Conservation (phyloP, 1,140 invertebrate species). For the Diachasmimorpha longicaudata region DNA sequence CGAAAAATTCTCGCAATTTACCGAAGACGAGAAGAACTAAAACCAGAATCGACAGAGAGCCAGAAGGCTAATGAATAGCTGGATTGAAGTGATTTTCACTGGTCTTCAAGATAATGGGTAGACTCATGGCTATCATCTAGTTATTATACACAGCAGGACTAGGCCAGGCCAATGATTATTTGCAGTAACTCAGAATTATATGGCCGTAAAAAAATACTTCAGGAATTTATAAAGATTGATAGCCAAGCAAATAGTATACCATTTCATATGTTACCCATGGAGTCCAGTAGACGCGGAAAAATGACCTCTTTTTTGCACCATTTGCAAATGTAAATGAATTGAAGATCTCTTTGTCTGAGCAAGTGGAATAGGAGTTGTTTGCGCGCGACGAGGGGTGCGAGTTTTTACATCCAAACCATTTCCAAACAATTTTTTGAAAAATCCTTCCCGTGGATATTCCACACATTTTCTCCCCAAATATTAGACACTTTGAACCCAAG, state of each 20-base stretch:
- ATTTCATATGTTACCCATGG: not conserved
- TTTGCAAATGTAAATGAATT: not conserved
- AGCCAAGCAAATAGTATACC: not conserved
- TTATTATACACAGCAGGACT: not conserved
- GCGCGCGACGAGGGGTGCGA: too few species aligned
- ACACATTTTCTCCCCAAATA: too few species aligned
- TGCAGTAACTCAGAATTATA: not conserved
- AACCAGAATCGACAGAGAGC: not conserved
- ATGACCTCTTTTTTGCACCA: not conserved
- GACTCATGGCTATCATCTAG: not conserved
- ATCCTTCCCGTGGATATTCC: too few species aligned
- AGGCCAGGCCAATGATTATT: not conserved
- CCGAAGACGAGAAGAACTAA: not conserved
- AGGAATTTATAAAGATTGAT: not conserved
- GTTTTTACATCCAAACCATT: too few species aligned
- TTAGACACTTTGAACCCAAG: too few species aligned
- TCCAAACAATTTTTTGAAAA: too few species aligned
- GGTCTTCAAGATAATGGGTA: not conserved
- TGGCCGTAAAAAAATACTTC: not conserved
- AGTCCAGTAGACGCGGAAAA: not conserved
- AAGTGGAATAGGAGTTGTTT: not conserved
- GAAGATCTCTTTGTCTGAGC: not conserved
- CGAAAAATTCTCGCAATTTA: not conserved
- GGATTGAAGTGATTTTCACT: not conserved
- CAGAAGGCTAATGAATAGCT: not conserved